Evolutionary conservation across 2,797 vertebrate species (phyloP).

Genomic region (Catamblyrhynchus diadema): DNA sequence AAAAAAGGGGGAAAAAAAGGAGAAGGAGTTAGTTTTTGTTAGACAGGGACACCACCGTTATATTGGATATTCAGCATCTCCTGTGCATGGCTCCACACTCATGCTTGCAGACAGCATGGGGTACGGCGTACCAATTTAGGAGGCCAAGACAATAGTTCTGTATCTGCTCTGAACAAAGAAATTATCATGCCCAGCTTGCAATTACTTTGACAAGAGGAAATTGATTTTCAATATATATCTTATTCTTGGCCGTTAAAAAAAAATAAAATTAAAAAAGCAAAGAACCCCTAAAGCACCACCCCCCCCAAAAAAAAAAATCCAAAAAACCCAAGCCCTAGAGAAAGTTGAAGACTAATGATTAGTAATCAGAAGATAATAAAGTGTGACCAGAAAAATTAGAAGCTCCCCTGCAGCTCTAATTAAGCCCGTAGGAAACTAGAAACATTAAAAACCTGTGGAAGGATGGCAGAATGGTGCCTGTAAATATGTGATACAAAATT

Average conservation of each 20-base stretch:
- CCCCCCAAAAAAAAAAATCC: not conserved
- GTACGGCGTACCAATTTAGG: not conserved
- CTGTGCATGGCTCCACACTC: constrained; percentile 22
- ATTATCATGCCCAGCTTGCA: not conserved
- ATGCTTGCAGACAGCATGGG: constrained; percentile 18
- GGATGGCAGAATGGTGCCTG: not conserved
- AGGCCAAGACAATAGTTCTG: constrained; percentile 10
- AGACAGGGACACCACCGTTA: not conserved
- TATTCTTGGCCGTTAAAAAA: not conserved
- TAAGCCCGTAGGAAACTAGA: not conserved
- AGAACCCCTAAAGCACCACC: not conserved
- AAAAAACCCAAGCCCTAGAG: not conserved
- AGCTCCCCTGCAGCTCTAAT: constrained; percentile 17
- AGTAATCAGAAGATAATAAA: constrained; percentile 30
- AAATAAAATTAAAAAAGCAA: not conserved
- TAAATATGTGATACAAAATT: not conserved
- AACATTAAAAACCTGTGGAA: not conserved
- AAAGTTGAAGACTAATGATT: constrained; percentile 5
- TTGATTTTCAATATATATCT: constrained; percentile 5
- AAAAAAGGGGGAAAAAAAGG: not conserved
- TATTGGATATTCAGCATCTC: not conserved
- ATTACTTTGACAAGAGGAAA: constrained; percentile 24
- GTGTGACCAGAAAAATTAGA: constrained; percentile 43
- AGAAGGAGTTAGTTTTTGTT: constrained; percentile 21
- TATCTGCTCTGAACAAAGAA: constrained; percentile 1